Conservation (phyloP, 2,797 vertebrate species). For the Alouatta caraya region DNA sequence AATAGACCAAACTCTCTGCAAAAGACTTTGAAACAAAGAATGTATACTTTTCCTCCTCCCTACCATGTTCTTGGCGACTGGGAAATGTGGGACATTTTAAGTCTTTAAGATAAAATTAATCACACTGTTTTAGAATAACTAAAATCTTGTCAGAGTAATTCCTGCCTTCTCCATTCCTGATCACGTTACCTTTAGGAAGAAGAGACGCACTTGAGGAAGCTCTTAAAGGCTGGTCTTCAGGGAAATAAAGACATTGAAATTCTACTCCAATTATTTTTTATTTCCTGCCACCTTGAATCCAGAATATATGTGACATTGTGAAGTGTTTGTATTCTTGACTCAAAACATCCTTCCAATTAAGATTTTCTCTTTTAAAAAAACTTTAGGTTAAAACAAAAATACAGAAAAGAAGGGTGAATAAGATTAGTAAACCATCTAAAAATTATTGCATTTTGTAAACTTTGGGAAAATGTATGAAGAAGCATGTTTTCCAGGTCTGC, state of each 20-base stretch:
- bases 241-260: slow-evolving; percentile 23
- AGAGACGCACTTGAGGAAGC: background rate
- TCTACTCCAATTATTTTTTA: slow-evolving; percentile 52
- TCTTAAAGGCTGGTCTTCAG: slow-evolving; percentile 29
- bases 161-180: background rate
- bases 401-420: background rate
- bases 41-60: background rate
- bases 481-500: background rate
- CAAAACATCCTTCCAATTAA: slow-evolving; percentile 50
- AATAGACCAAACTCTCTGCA: background rate
- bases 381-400: slow-evolving; percentile 28
- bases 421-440: slow-evolving; percentile 23
- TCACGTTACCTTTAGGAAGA: background rate
- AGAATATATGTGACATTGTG: slow-evolving; percentile 5
- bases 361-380: background rate
- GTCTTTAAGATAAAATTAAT: slow-evolving; percentile 35
- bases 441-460: slow-evolving; percentile 32
- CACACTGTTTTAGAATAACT: background rate
- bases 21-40: slow-evolving; percentile 16
- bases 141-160: slow-evolving; percentile 15
- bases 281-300: slow-evolving; percentile 21
- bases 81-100: background rate
- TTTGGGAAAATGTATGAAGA: slow-evolving; percentile 13
- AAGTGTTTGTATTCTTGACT: slow-evolving; percentile 50
- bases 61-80: background rate